A percentile compares a stretch with the other conserved stretches of the same genome.
Conservation (phyloP, 2,113 vertebrate species). For the Toxostoma redivivum region DNA sequence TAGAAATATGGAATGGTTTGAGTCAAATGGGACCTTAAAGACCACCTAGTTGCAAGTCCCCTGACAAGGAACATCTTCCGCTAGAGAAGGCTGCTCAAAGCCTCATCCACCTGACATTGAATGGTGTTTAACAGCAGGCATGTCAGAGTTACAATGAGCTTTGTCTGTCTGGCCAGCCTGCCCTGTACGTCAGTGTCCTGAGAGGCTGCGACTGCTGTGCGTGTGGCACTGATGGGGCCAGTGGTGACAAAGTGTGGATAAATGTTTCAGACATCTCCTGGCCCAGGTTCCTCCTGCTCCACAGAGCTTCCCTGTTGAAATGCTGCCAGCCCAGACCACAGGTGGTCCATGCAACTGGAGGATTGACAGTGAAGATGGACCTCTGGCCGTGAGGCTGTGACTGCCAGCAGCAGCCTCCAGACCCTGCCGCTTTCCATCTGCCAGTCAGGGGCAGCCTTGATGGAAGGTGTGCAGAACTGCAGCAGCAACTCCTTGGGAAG, state of each 20-base stretch:
- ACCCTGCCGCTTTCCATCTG: rapidly evolving
- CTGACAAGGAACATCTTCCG: background rate
- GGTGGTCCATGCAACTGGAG: too few species aligned
- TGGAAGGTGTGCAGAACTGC: too few species aligned
- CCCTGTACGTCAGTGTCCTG: rapidly evolving
- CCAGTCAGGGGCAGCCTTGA: background rate
- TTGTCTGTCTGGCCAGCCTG: background rate
- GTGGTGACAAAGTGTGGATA: rapidly evolving
- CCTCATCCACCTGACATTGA: rapidly evolving
- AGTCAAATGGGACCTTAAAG: background rate
- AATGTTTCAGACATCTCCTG: background rate
- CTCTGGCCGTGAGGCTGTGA: background rate
- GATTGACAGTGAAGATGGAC: background rate
- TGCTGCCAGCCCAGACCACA: background rate
- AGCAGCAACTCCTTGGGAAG: rapidly evolving
- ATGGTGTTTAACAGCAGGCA: background rate
- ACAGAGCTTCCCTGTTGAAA: background rate
- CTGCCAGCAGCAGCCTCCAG: background rate
- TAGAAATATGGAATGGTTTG: background rate
- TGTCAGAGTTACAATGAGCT: too few species aligned
- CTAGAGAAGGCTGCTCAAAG: background rate
- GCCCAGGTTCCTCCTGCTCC: background rate
- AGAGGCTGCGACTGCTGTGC: background rate
- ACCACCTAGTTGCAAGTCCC: background rate
- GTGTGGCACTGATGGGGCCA: rapidly evolving